Evolutionary conservation across 2,888 invertebrate genomes (phyloP), one percentile per base, ranked within the genome.

Genomic region (Cybosia mesomella): DNA sequence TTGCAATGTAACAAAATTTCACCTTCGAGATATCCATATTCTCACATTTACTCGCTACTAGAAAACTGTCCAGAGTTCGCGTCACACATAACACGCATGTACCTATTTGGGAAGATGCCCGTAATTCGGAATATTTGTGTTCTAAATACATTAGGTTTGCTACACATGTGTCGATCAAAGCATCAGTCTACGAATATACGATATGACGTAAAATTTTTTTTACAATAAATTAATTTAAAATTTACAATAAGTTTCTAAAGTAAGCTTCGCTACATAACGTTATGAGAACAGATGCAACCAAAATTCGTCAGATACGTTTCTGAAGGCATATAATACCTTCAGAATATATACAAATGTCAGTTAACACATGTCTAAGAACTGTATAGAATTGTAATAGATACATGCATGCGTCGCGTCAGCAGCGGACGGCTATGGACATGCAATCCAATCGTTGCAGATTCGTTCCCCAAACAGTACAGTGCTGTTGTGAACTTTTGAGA

Each of bases 201-300:
- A 80, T 80, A 80, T 77, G 69, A 70, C 55, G 39, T 67, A 76
- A 68, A 77, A n/a, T n/a, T n/a, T n/a, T n/a, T n/a, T n/a, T n/a
- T n/a, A n/a, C n/a, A n/a, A n/a, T n/a, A n/a, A n/a, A n/a, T n/a
- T n/a, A n/a, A n/a, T n/a, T n/a, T n/a, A n/a, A n/a, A n/a, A n/a
- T n/a, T n/a, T n/a, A n/a, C n/a, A 82, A 80, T 77, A 82, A 75
- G 76, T 75, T 75, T 72, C 64, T 74, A 68, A 73, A 82, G 82
- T 75, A 82, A 80, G 80, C 77, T 64, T 54, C 68, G 58, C 55
- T 59, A 67, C 73, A 71, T 68, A 73, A 81, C 58, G 49, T 72
- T 62, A 67, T 71, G 57, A 61, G 67, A 76, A 72, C 82, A 81
- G 72, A 74, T 79, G 80, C 77, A 74, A 66, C 60, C 34, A 58